phyloP scores from a whole-genome alignment of 2,888 invertebrate species.

The Drosophila cognata region DNA sequence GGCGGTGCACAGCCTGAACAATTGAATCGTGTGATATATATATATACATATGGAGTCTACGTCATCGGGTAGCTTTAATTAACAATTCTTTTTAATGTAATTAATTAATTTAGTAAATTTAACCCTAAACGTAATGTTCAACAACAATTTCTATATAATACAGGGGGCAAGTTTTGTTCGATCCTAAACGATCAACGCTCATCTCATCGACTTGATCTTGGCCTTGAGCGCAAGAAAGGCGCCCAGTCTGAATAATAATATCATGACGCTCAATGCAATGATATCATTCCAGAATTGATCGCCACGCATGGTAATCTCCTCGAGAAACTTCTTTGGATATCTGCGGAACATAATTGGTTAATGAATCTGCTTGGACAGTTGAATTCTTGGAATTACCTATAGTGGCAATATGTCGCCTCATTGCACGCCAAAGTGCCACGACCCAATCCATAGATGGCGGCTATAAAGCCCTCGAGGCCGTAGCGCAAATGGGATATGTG shows the following conservation, averaged over 20 bases:
- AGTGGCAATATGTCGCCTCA: slow-evolving; percentile 91
- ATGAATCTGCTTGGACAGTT: not conserved
- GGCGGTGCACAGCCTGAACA: slow-evolving; percentile 36
- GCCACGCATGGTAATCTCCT: slow-evolving; percentile 91
- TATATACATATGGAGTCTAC: slow-evolving; percentile 19
- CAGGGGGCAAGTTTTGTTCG: slow-evolving; percentile 42
- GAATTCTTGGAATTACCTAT: slow-evolving; percentile 85
- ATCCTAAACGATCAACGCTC: slow-evolving; percentile 18
- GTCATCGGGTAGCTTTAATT: slow-evolving; percentile 58
- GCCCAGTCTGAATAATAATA: slow-evolving; percentile 88
- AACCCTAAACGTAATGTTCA: slow-evolving; percentile 72
- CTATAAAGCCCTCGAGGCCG: slow-evolving; percentile 94
- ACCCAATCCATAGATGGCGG: slow-evolving; percentile 93
- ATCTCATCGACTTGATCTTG: slow-evolving; percentile 87
- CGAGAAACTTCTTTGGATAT: slow-evolving; percentile 92
- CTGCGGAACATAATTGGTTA: slow-evolving; percentile 81
- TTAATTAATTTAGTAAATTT: slow-evolving; percentile 72
- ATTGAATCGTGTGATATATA: slow-evolving; percentile 66
- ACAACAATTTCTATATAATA: slow-evolving; percentile 78
- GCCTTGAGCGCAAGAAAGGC: slow-evolving; percentile 92
- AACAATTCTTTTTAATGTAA: slow-evolving; percentile 70
- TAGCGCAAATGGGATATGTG: slow-evolving; percentile 96
- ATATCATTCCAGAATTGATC: slow-evolving; percentile 95
- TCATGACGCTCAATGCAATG: slow-evolving; percentile 89
- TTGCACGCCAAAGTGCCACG: slow-evolving; percentile 91